A percentile compares a stretch with the other conserved stretches of the same genome.
phyloP scores from a whole-genome alignment of 2,797 vertebrate species.

The Cygnus olor region DNA sequence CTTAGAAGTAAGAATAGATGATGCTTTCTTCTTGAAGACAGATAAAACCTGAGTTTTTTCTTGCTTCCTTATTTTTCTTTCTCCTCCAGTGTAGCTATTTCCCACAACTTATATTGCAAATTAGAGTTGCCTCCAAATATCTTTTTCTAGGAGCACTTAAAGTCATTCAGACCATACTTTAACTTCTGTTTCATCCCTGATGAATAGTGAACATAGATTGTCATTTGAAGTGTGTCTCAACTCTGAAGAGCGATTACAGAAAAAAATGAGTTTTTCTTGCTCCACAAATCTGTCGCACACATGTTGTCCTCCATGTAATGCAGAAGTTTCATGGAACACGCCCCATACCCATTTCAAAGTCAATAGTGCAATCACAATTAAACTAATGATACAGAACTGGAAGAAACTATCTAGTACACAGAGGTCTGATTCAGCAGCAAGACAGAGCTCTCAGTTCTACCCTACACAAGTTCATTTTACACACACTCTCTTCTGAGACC shows the following conservation, averaged over 20 bases:
- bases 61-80: not conserved
- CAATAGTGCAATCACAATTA: not conserved
- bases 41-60: not conserved
- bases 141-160: not conserved
- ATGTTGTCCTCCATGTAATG: not conserved
- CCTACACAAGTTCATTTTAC: not conserved
- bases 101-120: not conserved
- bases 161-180: not conserved
- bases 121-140: not conserved
- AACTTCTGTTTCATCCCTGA: not conserved
- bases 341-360: not conserved
- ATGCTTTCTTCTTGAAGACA: not conserved
- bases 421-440: not conserved
- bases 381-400: not conserved
- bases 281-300: not conserved
- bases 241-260: not conserved
- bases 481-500: not conserved
- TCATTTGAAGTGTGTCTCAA: not conserved
- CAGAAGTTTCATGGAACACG: not conserved
- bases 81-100: not conserved
- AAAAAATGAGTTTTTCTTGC: not conserved
- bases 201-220: not conserved
- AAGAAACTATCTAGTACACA: not conserved
- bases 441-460: not conserved
- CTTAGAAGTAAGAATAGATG: not conserved